Evolutionary conservation across 2,888 invertebrate species (phyloP).

Genomic region (Conomelus anceps): DNA sequence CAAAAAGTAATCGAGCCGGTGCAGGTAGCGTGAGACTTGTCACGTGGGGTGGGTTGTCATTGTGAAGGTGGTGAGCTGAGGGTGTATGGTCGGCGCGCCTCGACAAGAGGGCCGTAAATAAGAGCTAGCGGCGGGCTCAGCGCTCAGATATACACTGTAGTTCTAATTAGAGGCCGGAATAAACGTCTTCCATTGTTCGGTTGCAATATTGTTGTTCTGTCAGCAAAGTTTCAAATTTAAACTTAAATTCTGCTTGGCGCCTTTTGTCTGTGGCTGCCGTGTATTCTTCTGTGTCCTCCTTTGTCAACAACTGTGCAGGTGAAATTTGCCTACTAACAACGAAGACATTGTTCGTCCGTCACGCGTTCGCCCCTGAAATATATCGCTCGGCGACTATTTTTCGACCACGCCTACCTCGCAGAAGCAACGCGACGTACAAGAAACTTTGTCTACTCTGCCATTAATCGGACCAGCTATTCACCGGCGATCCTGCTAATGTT

Average conservation of each 20-base stretch:
- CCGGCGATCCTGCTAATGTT: not conserved
- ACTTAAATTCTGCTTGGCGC: not conserved
- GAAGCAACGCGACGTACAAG: not conserved
- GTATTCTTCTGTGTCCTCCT: not conserved
- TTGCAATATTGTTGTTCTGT: not conserved
- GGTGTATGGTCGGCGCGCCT: constrained; percentile 16
- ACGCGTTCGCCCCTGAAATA: no score
- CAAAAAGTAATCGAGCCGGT: not conserved
- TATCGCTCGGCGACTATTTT: not conserved
- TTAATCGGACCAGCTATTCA: not conserved
- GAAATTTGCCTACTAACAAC: not conserved
- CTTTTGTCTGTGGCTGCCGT: not conserved
- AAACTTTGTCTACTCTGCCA: not conserved
- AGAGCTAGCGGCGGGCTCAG: not conserved
- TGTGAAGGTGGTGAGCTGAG: no score
- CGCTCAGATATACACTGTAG: not conserved
- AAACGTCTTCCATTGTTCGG: not conserved
- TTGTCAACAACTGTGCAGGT: no score
- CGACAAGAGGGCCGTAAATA: constrained; percentile 6
- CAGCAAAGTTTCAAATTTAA: constrained; percentile 4
- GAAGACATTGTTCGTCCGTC: not conserved
- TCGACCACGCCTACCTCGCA: not conserved
- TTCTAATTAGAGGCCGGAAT: constrained; percentile 8
- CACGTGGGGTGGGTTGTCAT: not conserved
- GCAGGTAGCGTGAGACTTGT: not conserved